These are phyloP conservation scores for Sebastes taczanowskii DNA, from an alignment of 2,797 vertebrate genomes.

Conservation along the genomic window DNA sequence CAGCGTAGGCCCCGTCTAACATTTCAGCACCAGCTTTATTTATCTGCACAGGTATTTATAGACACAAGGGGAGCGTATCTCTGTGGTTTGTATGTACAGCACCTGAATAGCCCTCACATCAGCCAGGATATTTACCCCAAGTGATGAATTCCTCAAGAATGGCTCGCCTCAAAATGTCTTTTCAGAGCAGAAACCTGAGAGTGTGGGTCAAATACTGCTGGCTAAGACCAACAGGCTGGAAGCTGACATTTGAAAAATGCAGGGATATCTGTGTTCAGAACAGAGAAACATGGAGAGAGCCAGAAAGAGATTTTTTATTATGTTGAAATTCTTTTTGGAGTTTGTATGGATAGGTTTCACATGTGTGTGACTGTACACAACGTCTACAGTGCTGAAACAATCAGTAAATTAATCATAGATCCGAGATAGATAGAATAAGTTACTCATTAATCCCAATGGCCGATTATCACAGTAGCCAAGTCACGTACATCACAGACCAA, in stretches of 20 bases:
- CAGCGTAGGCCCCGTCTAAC: conserved; percentile 36
- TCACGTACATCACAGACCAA: background rate
- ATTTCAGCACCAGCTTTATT: conserved; percentile 69
- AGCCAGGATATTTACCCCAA: conserved; percentile 51
- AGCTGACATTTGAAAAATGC: conserved; percentile 62
- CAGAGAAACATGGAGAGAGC: conserved; percentile 19
- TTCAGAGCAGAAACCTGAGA: conserved; percentile 65
- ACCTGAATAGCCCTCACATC: conserved; percentile 58
- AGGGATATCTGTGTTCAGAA: conserved; percentile 58
- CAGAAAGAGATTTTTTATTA: conserved; percentile 26
- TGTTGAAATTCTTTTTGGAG: conserved; percentile 10
- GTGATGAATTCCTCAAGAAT: conserved; percentile 70
- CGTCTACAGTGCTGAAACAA: background rate
- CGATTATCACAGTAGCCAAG: background rate
- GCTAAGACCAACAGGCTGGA: conserved; percentile 55
- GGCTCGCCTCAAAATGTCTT: conserved; percentile 47
- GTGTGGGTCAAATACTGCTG: conserved; percentile 52
- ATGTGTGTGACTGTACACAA: background rate
- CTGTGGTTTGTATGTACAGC: conserved; percentile 55
- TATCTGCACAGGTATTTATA: conserved; percentile 69
- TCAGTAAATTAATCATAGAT: background rate
- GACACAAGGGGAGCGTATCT: conserved; percentile 53
- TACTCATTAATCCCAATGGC: background rate
- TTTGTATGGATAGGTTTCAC: background rate
- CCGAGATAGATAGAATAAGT: background rate